phyloP scores from a whole-genome alignment of 2,113 vertebrate species.

The Sinocyclocheilus anophthalmus region DNA sequence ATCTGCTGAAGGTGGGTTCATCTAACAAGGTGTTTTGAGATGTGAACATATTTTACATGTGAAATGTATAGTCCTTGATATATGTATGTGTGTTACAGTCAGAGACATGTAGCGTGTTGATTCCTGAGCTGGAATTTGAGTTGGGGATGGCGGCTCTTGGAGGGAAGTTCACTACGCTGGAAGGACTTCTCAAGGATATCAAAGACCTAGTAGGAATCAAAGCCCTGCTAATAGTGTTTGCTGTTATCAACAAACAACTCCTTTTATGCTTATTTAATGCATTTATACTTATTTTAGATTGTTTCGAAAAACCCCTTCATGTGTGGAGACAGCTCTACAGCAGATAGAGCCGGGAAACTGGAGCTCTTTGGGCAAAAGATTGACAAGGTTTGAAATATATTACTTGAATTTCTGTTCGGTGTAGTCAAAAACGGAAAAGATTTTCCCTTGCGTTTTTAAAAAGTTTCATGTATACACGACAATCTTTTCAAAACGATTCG shows the following conservation, averaged over 20 bases:
- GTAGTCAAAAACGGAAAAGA: too few species aligned
- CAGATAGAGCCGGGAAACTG: constrained; percentile 75
- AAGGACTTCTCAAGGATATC: constrained; percentile 91
- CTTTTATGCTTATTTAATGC: neutral
- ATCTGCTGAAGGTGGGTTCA: constrained; percentile 86
- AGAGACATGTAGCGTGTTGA: constrained; percentile 85
- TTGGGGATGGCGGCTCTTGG: constrained; percentile 90
- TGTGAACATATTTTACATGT: neutral
- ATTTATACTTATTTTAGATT: constrained; percentile 69
- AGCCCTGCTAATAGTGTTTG: neutral
- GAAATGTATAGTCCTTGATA: neutral
- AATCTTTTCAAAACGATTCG: too few species aligned
- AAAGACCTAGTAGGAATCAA: constrained; percentile 80
- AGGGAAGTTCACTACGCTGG: constrained; percentile 94
- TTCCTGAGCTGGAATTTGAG: constrained; percentile 95
- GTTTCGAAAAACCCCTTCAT: constrained; percentile 89
- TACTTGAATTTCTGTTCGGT: neutral
- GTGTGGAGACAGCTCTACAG: constrained; percentile 82
- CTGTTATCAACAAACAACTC: neutral
- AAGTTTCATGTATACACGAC: too few species aligned
- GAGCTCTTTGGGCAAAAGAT: constrained; percentile 81
- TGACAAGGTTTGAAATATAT: constrained; percentile 74
- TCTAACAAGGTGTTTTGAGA: neutral
- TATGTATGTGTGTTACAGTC: constrained; percentile 72
- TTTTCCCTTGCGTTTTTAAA: too few species aligned